Conservation (phyloP, 2,797 vertebrate genomes). For the Astyanax mexicanus region DNA sequence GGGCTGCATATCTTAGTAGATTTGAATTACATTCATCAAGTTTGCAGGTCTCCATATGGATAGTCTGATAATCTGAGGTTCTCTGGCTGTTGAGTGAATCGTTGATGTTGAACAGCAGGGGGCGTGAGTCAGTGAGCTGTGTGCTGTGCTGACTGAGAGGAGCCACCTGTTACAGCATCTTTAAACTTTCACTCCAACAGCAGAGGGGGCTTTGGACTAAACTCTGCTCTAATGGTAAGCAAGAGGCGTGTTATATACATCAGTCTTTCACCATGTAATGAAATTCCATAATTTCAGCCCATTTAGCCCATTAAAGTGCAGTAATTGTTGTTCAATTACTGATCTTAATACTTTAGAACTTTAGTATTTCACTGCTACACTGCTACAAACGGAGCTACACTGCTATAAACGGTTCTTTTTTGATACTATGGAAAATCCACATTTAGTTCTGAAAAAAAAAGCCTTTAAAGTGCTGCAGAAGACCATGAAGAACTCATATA, state of each 20-base stretch:
- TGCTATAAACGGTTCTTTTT: too few species aligned
- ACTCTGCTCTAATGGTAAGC: not conserved
- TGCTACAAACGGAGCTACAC: too few species aligned
- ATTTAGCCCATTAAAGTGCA: too few species aligned
- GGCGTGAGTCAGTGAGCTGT: conserved; percentile 11
- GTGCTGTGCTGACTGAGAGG: not conserved
- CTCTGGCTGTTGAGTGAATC: not conserved
- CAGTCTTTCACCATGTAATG: not conserved
- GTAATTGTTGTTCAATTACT: too few species aligned
- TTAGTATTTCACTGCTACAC: too few species aligned
- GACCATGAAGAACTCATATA: too few species aligned
- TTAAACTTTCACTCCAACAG: conserved; percentile 26
- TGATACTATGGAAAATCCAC: too few species aligned
- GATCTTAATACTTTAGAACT: too few species aligned
- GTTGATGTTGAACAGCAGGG: conserved; percentile 22
- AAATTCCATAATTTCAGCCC: too few species aligned
- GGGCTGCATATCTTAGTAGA: not conserved
- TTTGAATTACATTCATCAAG: too few species aligned
- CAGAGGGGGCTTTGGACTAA: conserved; percentile 41
- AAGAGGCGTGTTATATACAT: not conserved
- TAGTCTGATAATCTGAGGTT: not conserved
- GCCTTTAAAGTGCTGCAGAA: too few species aligned
- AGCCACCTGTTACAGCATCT: conserved; percentile 11
- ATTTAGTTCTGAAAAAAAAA: too few species aligned
- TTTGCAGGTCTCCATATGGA: not conserved